Evolutionary conservation across 2,888 invertebrate genomes (phyloP).

Genomic region (Ophion slaviceki): DNA sequence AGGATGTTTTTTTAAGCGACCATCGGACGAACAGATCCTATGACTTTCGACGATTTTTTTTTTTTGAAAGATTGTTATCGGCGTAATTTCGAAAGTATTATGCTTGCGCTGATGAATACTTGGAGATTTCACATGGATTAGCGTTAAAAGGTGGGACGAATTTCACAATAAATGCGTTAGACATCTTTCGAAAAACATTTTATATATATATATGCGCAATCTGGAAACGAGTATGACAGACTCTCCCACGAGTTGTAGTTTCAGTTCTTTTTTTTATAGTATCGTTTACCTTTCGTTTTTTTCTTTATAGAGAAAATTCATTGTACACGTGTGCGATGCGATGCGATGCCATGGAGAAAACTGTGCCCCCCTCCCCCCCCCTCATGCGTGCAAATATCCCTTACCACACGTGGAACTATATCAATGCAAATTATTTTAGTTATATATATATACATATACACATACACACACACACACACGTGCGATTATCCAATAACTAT

Average conservation of each 20-base stretch:
- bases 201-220: slow-evolving; percentile 21
- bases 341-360: slow-evolving; percentile 75
- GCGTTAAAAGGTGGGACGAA: neutral
- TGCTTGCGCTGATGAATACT: slow-evolving; percentile 21
- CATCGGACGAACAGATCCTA: slow-evolving; percentile 1
- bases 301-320: slow-evolving; percentile 1
- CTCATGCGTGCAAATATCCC: slow-evolving; percentile 15
- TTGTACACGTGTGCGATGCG: slow-evolving; percentile 68
- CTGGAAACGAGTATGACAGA: slow-evolving; percentile 35
- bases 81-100: slow-evolving; percentile 38
- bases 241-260: slow-evolving; percentile 30
- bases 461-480: slow-evolving; percentile 5
- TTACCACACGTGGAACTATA: slow-evolving; percentile 74
- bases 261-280: slow-evolving; percentile 13
- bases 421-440: slow-evolving; percentile 82
- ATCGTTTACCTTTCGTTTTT: slow-evolving; percentile 2
- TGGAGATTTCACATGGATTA: slow-evolving; percentile 18
- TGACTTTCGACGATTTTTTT: neutral
- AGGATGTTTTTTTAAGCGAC: neutral
- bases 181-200: slow-evolving; percentile 1
- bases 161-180: slow-evolving; percentile 1
- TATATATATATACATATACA: slow-evolving; percentile 47
- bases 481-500: slow-evolving; percentile 50
- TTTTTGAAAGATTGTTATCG: slow-evolving; percentile 19
- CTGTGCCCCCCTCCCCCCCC: slow-evolving; percentile 70